Evolutionary conservation across 1,140 invertebrate species (phyloP), one percentile per base, ranked within the genome.

Genomic region (Plutomurus gul): DNA sequence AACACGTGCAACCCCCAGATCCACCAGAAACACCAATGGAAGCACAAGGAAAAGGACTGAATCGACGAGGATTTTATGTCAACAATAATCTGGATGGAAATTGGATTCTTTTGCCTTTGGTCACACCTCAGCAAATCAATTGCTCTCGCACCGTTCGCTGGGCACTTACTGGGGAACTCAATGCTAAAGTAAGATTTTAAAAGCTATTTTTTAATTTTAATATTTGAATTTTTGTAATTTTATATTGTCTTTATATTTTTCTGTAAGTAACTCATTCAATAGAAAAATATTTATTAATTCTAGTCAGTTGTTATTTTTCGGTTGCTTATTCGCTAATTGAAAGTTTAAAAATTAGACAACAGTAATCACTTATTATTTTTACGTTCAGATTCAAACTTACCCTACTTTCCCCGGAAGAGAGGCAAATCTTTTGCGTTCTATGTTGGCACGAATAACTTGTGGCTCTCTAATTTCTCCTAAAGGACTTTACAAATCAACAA

Each of bases 371-470:
- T 43, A 40, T 65, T 20, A 30, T 75, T 36, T 51, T 10, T 10
- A 43, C 10, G 10, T 60, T 8, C 65, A 91, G 88, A 87, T 94
- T 8, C 83, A 88, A 39, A 89, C 90, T 0, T 93, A 90, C 85
- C 93, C 93, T 0, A 88, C 88, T 16, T 95, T 93, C 88, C 91
- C 92, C 1, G 95, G 95, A 13, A 91, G 87, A 25, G 95, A 96
- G 87, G 89, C 89, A 36, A 91, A 96, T 87, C 95, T 93, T 85
- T 87, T 96, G 18, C 89, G 94, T 33, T 92, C 94, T 3, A 92
- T 95, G 87, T 93, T 97, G 83, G 92, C 91, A 6, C 89, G 95
- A 77, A 95, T 96, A 78, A 91, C 91, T 73, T 65, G 70, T 11
- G 87, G 89, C 1, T 95, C 94, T 1, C 90, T 92, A 49, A 89